phyloP scores from a whole-genome alignment of 2,888 invertebrate genomes.

The Tachina fera region DNA sequence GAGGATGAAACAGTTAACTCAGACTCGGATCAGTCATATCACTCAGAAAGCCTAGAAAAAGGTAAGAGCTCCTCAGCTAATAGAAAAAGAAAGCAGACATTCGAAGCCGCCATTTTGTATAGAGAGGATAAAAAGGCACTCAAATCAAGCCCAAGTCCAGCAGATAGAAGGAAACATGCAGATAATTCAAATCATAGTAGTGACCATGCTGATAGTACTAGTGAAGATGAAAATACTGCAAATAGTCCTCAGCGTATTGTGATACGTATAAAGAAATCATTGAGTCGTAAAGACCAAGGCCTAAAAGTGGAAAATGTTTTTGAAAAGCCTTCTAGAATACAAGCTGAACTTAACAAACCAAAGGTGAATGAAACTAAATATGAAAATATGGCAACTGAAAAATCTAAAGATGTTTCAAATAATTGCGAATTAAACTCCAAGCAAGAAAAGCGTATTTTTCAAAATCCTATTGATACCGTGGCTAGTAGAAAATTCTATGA shows the following conservation, averaged over 20 bases:
- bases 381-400: not conserved
- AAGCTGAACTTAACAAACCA: not conserved
- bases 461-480: not conserved
- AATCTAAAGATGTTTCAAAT: not conserved
- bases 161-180: not conserved
- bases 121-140: too few species aligned
- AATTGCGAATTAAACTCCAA: not conserved
- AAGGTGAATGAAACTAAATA: not conserved
- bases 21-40: not conserved
- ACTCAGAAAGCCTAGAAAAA: not conserved
- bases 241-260: constrained; percentile 41
- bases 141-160: not conserved
- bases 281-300: constrained; percentile 12
- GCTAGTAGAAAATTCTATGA: not conserved
- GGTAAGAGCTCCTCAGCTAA: not conserved
- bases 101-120: not conserved
- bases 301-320: constrained; percentile 28
- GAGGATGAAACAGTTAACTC: constrained; percentile 1
- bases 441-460: not conserved
- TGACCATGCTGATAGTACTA: not conserved
- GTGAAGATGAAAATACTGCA: not conserved
- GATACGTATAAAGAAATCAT: constrained; percentile 42
- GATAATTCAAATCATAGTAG: not conserved
- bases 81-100: not conserved
- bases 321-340: not conserved